Conservation (phyloP, 2,888 invertebrate genomes). For the Pristionchus exspectatus region DNA sequence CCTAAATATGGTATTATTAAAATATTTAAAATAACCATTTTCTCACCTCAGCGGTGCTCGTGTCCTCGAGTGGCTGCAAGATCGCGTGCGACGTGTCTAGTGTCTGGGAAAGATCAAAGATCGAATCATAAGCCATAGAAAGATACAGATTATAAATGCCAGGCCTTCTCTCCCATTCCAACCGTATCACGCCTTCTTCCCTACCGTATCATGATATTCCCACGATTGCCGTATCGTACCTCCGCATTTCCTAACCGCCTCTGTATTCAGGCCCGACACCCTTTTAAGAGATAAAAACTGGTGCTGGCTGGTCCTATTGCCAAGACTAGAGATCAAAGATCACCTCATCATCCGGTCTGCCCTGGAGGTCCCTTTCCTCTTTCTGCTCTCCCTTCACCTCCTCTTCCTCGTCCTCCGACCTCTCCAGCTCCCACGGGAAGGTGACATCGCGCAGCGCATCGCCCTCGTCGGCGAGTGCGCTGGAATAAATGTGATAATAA, state of each 20-base stretch:
- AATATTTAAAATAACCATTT: no score
- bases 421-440: slow-evolving; percentile 40
- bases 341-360: not conserved
- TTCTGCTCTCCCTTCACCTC: not conserved
- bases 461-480: not conserved
- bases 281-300: no score
- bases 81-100: slow-evolving; percentile 15
- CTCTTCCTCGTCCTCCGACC: not conserved
- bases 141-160: no score
- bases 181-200: not conserved
- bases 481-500: not conserved
- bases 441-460: not conserved
- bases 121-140: not conserved
- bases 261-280: no score
- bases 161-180: not conserved
- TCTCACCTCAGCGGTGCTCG: slow-evolving; percentile 4
- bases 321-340: slow-evolving; percentile 1
- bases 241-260: not conserved
- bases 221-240: not conserved
- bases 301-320: no score
- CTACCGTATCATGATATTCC: not conserved
- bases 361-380: not conserved
- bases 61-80: not conserved
- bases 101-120: slow-evolving; percentile 22
- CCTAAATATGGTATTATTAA: not conserved